Conservation (phyloP, 2,797 vertebrate species). For the Pogoniulus pusillus region DNA sequence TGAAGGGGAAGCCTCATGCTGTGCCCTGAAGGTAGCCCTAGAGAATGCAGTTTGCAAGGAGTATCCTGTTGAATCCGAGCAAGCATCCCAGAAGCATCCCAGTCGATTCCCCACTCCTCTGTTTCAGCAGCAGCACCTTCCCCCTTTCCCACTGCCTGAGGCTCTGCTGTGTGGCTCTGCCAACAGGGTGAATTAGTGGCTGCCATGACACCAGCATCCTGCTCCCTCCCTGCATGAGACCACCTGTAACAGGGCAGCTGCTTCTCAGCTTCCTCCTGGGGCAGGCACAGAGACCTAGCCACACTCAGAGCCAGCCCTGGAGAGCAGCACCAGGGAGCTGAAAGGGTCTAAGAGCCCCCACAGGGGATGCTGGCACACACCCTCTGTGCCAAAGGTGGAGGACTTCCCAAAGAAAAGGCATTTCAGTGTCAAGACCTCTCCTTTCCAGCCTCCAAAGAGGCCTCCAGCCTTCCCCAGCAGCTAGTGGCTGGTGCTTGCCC, state of each 20-base stretch:
- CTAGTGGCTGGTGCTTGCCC: not conserved
- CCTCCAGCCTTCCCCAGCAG: not conserved
- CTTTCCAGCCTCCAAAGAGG: not conserved
- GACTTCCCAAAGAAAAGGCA: not conserved
- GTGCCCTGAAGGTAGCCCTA: not conserved
- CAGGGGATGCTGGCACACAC: not conserved
- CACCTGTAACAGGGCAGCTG: not conserved
- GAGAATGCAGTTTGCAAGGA: not conserved
- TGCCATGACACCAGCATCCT: no score
- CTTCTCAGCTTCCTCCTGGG: not conserved
- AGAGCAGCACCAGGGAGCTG: not conserved
- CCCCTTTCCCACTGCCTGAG: not conserved
- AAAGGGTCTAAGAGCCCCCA: not conserved
- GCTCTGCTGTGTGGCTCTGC: not conserved
- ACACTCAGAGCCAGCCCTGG: not conserved
- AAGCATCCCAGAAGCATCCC: not conserved
- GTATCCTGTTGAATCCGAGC: not conserved
- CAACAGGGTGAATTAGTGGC: fast-evolving
- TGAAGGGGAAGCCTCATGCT: fast-evolving
- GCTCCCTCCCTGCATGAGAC: not conserved
- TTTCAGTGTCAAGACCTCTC: not conserved
- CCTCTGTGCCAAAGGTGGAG: fast-evolving
- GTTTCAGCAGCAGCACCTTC: not conserved
- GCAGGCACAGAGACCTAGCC: not conserved
- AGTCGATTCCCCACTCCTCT: not conserved